Conservation (phyloP, 1,140 invertebrate genomes). For the Lycorma delicatula region DNA sequence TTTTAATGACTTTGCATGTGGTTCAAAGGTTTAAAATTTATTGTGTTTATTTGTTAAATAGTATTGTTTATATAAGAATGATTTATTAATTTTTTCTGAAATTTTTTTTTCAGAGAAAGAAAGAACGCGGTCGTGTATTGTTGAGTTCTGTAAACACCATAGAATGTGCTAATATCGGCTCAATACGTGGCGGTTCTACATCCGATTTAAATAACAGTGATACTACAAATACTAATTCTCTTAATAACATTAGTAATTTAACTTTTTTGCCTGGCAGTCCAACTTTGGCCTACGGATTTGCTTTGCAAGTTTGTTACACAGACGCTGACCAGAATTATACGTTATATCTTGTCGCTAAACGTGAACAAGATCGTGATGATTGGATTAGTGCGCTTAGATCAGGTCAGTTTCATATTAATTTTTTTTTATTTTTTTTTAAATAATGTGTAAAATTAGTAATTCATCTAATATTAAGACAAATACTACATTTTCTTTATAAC, state of each 20-base stretch:
- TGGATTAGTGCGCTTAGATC: constrained; percentile 69
- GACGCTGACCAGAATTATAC: constrained; percentile 63
- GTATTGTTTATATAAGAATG: no score
- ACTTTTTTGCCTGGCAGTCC: no score
- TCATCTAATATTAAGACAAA: no score
- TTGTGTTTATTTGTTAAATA: no score
- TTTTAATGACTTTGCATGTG: no score
- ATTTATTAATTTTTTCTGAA: no score
- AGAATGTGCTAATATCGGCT: constrained; percentile 51
- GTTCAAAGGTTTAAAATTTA: no score
- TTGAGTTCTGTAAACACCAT: constrained; percentile 63
- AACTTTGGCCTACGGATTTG: constrained; percentile 41
- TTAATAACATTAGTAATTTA: no score
- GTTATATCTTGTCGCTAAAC: constrained; percentile 63
- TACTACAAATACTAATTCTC: background rate
- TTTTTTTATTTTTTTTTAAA: no score
- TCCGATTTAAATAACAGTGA: background rate
- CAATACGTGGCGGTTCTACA: background rate
- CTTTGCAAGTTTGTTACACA: constrained; percentile 65
- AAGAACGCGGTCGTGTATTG: constrained; percentile 69
- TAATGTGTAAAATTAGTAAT: no score
- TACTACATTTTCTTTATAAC: no score
- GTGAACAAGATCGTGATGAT: constrained; percentile 58
- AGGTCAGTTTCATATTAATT: no score
- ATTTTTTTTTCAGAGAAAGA: constrained; percentile 62